A percentile compares a stretch with the other conserved stretches of the same genome.
phyloP scores from a whole-genome alignment of 2,797 vertebrate species.

The Stomatorhinus walkeri region DNA sequence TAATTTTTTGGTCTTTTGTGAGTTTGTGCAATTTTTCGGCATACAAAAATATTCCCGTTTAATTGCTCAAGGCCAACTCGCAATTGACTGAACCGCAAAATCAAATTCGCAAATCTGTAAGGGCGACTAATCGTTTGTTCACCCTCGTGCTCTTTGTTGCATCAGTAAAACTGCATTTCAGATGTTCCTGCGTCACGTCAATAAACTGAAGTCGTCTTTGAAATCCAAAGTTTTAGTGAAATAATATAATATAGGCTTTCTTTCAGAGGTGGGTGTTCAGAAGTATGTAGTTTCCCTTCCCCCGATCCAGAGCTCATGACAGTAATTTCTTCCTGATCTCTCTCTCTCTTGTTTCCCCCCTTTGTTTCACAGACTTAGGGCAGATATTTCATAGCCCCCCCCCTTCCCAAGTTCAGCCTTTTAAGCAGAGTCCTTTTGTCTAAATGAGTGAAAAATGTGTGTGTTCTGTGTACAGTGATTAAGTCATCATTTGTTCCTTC shows the following conservation, averaged over 20 bases:
- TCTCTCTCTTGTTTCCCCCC: neutral
- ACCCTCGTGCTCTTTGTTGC: neutral
- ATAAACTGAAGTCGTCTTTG: neutral
- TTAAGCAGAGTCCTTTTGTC: neutral
- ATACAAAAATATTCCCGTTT: neutral
- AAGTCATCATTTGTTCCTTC: neutral
- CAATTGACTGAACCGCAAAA: neutral
- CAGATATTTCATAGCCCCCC: neutral
- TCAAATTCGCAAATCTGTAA: neutral
- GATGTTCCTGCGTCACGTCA: neutral
- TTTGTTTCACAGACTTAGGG: conserved; percentile 2
- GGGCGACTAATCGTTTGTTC: neutral
- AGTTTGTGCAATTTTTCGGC: neutral
- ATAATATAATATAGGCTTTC: neutral
- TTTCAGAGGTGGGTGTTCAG: neutral
- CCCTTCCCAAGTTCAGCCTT: neutral
- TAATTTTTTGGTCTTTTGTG: neutral
- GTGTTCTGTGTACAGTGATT: neutral
- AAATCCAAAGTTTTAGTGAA: neutral
- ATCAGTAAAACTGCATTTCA: neutral
- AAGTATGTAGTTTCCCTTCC: neutral
- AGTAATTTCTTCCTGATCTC: conserved; percentile 46
- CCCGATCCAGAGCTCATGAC: conserved; percentile 41
- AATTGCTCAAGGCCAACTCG: neutral
- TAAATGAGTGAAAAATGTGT: neutral